Base-by-base conservation (phyloP, 1,140 invertebrate species). In the Drosophila tropicalis region DNA sequence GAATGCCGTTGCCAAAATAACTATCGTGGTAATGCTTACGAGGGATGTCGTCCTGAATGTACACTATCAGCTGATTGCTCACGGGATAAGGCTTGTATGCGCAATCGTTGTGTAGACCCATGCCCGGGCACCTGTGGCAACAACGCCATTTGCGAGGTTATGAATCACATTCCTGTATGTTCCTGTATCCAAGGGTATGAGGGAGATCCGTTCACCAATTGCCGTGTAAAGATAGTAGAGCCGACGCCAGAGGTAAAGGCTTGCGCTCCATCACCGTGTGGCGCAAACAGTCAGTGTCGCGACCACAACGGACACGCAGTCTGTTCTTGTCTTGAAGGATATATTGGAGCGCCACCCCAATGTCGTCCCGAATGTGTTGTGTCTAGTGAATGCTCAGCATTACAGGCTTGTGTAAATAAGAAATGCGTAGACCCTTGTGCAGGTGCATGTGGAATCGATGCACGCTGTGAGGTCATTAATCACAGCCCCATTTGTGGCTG, bases 401-500 rank as follows among this genome's bases (percentile, higher is more conserved):
- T 95, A 25, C 95, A 96, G 85, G 96, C 96, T 22, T 98, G 97
- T 82, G 94, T 97, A 1, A 96, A 96, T 84, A 95, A 96, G 77
- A 96, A 96, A 85, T 98, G 97, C 91, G 95, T 96, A 0, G 96
- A 98, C 93, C 97, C 97, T 4, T 98, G 97, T 90, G 92, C 95
- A 7, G 96, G 96, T 22, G 94, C 96, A 9, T 98, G 97, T 90
- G 97, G 96, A 3, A 87, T 95, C 13, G 95, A 95, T 55, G 96
- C 97, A n/a, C 93, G 96, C 34, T 98, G 97, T 90, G 95, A 97
- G 93, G 96, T 97, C 1, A 95, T 97, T 36, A 97, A 97, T 84
- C 96, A 97, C 78, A 96, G 95, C 67, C 96, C 96, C 6, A 96
- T 96, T 60, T 97, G 96, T 80, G 96, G 95, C 79, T 97, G 97